Conservation (phyloP, 2,113 vertebrate genomes). For the Herpailurus yagouaroundi region DNA sequence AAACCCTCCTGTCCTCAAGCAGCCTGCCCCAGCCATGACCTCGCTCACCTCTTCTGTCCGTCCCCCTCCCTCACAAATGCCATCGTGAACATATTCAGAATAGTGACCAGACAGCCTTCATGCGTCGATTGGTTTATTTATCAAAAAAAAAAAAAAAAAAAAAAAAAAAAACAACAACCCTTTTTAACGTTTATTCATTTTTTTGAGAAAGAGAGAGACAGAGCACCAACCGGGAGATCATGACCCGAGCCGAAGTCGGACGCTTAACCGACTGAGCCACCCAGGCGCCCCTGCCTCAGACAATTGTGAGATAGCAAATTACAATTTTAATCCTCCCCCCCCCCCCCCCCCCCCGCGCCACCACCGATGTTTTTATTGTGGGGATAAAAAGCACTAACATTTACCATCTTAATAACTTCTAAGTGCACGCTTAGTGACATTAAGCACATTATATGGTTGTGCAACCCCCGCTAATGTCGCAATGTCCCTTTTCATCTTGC, state of each 20-base stretch:
- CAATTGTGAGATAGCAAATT: not conserved
- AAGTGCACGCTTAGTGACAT: not conserved
- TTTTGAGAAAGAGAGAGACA: too few species aligned
- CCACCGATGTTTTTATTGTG: not conserved
- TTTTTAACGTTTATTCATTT: too few species aligned
- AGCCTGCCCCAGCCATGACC: fast-evolving
- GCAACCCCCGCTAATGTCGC: fast-evolving
- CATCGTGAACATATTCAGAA: fast-evolving
- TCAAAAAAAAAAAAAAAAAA: too few species aligned
- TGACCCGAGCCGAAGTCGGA: too few species aligned
- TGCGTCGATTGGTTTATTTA: fast-evolving
- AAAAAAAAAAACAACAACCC: too few species aligned
- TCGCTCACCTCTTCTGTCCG: fast-evolving
- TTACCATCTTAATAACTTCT: not conserved
- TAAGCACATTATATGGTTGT: not conserved
- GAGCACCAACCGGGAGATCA: too few species aligned
- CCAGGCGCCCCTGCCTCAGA: fast-evolving
- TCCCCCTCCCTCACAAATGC: fast-evolving
- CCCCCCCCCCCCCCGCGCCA: too few species aligned
- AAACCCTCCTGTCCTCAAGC: not conserved
- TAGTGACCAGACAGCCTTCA: fast-evolving
- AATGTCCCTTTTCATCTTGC: not conserved
- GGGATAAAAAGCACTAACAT: not conserved
- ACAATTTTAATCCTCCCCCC: not conserved
- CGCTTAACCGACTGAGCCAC: too few species aligned